Evolutionary conservation across 2,113 vertebrate species (phyloP).

Genomic region (Trogon surrucura): DNA sequence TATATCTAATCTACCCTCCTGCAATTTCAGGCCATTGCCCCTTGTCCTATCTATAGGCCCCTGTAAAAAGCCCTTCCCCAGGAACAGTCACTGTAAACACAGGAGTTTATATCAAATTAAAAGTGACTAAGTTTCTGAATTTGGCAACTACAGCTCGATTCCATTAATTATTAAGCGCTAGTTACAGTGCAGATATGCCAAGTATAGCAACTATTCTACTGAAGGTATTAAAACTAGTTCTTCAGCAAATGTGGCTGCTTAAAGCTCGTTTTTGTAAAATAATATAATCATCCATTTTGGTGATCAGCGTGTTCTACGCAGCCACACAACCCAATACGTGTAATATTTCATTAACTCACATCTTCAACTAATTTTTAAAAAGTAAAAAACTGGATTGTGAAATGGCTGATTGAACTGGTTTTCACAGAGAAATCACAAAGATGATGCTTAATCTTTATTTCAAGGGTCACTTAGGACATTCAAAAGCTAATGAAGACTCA

Average conservation of each 20-base stretch:
- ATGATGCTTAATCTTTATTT: conserved; percentile 15
- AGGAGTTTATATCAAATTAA: background rate
- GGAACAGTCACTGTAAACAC: background rate
- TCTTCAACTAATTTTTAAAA: background rate
- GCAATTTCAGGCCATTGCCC: too few relatives aligned
- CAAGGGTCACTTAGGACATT: conserved; percentile 15
- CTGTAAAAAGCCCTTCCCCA: too few relatives aligned
- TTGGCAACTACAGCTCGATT: background rate
- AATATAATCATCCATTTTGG: background rate
- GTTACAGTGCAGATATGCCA: background rate
- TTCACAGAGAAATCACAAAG: background rate
- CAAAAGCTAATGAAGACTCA: conserved; percentile 27
- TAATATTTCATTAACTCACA: background rate
- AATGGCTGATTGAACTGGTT: background rate
- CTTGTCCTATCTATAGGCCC: too few relatives aligned
- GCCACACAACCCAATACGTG: background rate
- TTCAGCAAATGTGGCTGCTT: background rate
- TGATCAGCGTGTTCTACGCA: background rate
- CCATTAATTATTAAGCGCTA: background rate
- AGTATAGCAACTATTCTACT: background rate
- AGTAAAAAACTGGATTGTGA: background rate
- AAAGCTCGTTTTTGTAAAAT: background rate
- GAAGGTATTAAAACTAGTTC: background rate
- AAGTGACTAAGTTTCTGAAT: background rate
- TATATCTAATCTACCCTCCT: too few relatives aligned